phyloP scores from a whole-genome alignment of 2,797 vertebrate species.

The Cygnus olor region DNA sequence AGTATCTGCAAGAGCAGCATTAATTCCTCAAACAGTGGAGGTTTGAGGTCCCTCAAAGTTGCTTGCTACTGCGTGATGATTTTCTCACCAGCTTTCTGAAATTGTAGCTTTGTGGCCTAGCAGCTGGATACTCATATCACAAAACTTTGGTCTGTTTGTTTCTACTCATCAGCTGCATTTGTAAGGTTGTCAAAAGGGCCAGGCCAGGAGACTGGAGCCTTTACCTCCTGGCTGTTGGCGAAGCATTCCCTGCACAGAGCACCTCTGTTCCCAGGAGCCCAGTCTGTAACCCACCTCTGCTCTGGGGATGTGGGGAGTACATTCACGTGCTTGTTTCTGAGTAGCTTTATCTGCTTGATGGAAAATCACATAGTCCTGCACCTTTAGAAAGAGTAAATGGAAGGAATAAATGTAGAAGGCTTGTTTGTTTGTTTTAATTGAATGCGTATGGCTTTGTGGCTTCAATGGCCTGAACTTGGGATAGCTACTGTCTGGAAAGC shows the following conservation, averaged over 20 bases:
- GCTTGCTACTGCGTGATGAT: neutral
- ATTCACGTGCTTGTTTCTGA: neutral
- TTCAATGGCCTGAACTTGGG: neutral
- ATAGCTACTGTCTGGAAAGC: neutral
- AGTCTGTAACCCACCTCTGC: neutral
- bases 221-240: neutral
- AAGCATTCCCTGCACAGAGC: neutral
- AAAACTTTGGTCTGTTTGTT: neutral
- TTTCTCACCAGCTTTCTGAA: neutral
- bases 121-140: neutral
- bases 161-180: neutral
- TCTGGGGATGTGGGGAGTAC: neutral
- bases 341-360: neutral
- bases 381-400: neutral
- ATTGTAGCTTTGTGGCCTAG: neutral
- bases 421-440: neutral
- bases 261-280: neutral
- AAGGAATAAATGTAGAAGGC: neutral
- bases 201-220: neutral
- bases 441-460: neutral
- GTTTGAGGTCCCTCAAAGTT: neutral
- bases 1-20: neutral
- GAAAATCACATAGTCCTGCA: neutral
- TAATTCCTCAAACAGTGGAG: neutral
- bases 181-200: neutral